These are phyloP conservation scores for Lepisosteus oculatus DNA, from an alignment of 2,113 vertebrate genomes.

Conservation along the genomic window DNA sequence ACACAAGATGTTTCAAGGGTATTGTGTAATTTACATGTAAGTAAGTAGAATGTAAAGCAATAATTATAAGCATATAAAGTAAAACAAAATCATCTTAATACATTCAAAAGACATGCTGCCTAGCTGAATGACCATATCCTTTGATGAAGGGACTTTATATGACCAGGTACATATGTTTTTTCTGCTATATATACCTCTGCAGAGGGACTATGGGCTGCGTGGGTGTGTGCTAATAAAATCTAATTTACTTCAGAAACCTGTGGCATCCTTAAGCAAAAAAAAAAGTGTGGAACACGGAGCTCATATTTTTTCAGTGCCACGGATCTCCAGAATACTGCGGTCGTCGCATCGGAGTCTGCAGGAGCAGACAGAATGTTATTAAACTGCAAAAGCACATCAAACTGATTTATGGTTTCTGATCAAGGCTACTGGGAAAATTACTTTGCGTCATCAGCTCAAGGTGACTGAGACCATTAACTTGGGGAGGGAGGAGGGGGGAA, in stretches of 20 bases:
- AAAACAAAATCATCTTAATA: too few species aligned
- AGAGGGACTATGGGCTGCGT: background rate
- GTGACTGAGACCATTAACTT: slow-evolving; percentile 82
- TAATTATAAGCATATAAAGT: too few species aligned
- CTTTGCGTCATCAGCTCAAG: slow-evolving; percentile 78
- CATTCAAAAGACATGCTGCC: too few species aligned
- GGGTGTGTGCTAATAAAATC: background rate
- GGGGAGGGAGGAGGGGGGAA: slow-evolving; percentile 65
- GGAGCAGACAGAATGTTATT: slow-evolving; percentile 70
- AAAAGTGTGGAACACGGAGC: background rate
- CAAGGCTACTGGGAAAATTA: slow-evolving; percentile 82
- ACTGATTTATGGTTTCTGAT: slow-evolving; percentile 84
- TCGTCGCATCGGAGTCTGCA: slow-evolving; percentile 70
- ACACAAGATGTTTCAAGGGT: too few species aligned
- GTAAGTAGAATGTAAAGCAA: too few species aligned
- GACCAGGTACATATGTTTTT: too few species aligned
- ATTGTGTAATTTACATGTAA: too few species aligned
- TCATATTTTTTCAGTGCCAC: background rate
- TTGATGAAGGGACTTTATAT: too few species aligned
- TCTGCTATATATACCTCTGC: too few species aligned
- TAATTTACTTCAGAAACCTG: background rate
- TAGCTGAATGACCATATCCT: too few species aligned
- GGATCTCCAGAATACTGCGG: slow-evolving; percentile 58
- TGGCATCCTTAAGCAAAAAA: background rate
- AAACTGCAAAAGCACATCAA: slow-evolving; percentile 80